Conservation (phyloP, 2,888 invertebrate genomes). For the Pycnomerus fuliginosus region DNA sequence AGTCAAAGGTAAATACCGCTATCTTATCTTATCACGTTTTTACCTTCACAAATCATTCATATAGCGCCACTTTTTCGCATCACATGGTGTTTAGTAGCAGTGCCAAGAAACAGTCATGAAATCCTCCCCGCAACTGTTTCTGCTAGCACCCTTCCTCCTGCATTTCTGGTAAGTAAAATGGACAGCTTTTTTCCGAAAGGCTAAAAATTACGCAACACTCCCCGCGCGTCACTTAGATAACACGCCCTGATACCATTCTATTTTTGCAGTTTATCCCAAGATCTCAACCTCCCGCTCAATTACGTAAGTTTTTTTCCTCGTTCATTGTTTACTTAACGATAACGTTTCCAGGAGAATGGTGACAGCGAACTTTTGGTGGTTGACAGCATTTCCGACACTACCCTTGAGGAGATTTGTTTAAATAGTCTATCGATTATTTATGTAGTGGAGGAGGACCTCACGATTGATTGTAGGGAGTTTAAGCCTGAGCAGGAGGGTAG, state of each 20-base stretch:
- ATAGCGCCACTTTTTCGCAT: conserved; percentile 5
- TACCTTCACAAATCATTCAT: conserved; percentile 17
- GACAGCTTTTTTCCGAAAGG: too few species aligned
- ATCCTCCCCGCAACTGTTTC: too few species aligned
- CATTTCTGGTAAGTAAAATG: too few species aligned
- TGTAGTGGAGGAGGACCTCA: conserved; percentile 9
- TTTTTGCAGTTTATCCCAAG: too few species aligned
- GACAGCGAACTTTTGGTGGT: conserved; percentile 7
- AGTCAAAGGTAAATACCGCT: conserved; percentile 12
- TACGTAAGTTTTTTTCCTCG: too few species aligned
- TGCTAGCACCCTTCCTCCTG: too few species aligned
- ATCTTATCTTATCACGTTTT: conserved; percentile 20
- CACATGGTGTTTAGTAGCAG: conserved; percentile 9
- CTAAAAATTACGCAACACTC: too few species aligned
- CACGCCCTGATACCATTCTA: too few species aligned
- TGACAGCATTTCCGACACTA: conserved; percentile 27
- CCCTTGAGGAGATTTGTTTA: conserved; percentile 50
- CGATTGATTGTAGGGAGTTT: conserved; percentile 9
- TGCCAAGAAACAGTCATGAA: conserved; percentile 6
- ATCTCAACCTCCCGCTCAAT: too few species aligned
- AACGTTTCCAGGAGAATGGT: neutral
- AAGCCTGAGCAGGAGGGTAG: neutral
- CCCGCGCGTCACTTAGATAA: too few species aligned
- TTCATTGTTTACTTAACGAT: too few species aligned
- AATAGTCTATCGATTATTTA: conserved; percentile 43